phyloP scores from a whole-genome alignment of 1,140 invertebrate species.

The Anastrepha obliqua region DNA sequence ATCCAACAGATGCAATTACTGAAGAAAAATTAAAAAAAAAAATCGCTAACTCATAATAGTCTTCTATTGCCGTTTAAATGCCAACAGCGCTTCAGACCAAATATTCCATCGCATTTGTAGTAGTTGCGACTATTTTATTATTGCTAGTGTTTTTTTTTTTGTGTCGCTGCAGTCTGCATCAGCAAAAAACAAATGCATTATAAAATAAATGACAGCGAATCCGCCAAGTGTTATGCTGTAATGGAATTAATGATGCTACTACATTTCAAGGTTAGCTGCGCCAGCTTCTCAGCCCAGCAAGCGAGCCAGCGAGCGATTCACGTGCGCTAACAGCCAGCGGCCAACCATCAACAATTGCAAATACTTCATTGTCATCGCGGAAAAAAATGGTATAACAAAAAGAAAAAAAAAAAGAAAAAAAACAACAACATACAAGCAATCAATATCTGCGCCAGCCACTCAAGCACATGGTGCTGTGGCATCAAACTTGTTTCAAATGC shows the following conservation, averaged over 20 bases:
- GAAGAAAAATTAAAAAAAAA: not conserved
- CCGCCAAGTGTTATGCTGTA: constrained; percentile 39
- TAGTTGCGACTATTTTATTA: not conserved
- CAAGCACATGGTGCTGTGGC: constrained; percentile 10
- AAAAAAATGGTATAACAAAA: not conserved
- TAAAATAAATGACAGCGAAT: constrained; percentile 48
- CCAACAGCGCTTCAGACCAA: not conserved
- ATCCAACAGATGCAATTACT: not conserved
- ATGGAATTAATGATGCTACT: constrained; percentile 47
- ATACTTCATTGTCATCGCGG: constrained; percentile 23
- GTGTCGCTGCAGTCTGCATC: not conserved
- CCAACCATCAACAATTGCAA: not conserved
- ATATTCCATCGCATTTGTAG: not conserved
- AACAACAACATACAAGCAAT: not conserved
- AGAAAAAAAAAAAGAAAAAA: not conserved
- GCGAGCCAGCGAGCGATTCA: constrained; percentile 7
- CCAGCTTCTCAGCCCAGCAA: not conserved
- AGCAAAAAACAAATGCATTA: constrained; percentile 4
- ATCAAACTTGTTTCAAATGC: constrained; percentile 23
- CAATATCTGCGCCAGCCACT: not conserved
- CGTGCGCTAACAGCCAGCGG: constrained; percentile 7
- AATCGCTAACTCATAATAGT: constrained; percentile 18
- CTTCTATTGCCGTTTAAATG: constrained; percentile 30
- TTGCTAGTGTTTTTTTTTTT: not conserved
- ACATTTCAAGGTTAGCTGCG: constrained; percentile 38